A percentile compares a stretch with the other conserved stretches of the same genome.
These are phyloP conservation scores for Sthenelais limicola DNA, from an alignment of 2,888 invertebrate genomes.

Conservation along the genomic window DNA sequence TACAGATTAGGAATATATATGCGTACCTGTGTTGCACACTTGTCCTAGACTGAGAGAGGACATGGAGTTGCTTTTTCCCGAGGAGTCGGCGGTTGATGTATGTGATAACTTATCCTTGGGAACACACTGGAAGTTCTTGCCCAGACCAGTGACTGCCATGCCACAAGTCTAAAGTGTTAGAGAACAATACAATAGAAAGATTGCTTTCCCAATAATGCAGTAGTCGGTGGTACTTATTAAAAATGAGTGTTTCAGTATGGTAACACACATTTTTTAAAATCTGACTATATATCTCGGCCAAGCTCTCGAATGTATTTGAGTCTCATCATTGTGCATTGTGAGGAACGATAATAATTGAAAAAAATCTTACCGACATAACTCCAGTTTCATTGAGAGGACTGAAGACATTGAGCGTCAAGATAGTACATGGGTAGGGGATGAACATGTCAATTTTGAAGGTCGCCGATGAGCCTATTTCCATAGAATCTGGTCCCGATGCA, in stretches of 20 bases:
- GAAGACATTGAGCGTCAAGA: conserved; percentile 57
- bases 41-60: too few species aligned
- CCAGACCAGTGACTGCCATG: conserved; percentile 38
- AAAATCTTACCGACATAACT: conserved; percentile 60
- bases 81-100: neutral
- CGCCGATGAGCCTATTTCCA: conserved; percentile 58
- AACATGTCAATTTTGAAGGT: conserved; percentile 59
- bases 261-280: too few species aligned
- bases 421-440: conserved; percentile 56
- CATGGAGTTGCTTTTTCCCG: conserved; percentile 4
- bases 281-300: too few species aligned
- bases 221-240: too few species aligned
- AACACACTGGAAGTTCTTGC: conserved; percentile 59
- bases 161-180: conserved; percentile 31
- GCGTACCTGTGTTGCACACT: conserved; percentile 6
- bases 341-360: conserved; percentile 42
- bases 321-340: neutral
- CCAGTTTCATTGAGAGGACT: conserved; percentile 61
- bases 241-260: too few species aligned
- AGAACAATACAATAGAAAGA: too few species aligned
- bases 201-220: too few species aligned
- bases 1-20: too few species aligned
- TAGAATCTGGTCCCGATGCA: conserved; percentile 56
- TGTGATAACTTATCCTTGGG: neutral
- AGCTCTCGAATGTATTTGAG: neutral